Evolutionary conservation across 2,888 invertebrate genomes (phyloP).

Genomic region (Chydorus sphaericus): DNA sequence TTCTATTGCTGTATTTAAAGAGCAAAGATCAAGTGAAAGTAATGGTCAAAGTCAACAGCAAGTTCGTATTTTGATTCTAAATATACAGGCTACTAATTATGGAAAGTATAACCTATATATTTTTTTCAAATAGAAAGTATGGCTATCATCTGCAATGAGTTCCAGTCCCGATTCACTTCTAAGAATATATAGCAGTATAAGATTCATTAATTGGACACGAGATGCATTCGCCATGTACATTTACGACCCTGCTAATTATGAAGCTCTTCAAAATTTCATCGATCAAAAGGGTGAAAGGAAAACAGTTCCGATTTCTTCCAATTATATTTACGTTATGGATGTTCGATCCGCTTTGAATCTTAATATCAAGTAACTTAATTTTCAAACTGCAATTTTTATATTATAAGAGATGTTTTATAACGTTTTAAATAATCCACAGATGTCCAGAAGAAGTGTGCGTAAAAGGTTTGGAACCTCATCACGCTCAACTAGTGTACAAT

Average conservation of each 20-base stretch:
- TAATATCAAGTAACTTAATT: background rate
- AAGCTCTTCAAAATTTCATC: no score
- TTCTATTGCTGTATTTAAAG: background rate
- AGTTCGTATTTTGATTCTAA: no score
- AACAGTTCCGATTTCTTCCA: no score
- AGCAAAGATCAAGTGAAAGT: background rate
- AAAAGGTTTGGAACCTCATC: slow-evolving; percentile 1
- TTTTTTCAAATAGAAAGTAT: background rate
- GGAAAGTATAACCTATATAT: background rate
- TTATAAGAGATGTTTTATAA: background rate
- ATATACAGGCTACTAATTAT: background rate
- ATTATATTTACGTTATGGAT: background rate
- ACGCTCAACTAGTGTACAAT: background rate
- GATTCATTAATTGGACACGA: no score
- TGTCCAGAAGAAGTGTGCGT: background rate
- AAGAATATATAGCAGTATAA: no score
- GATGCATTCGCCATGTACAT: no score
- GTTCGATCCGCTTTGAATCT: background rate
- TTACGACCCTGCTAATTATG: no score
- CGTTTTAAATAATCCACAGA: background rate
- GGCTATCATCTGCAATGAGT: background rate
- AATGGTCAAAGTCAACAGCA: background rate
- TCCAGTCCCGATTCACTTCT: no score
- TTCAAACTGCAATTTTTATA: background rate
- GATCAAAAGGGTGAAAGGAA: no score